Percentiles rank a stretch among this genome's conserved stretches.
These are phyloP conservation scores for Antedon mediterranea DNA, from an alignment of 53 echinoderm and acorn worm genomes.

Conservation along the genomic window DNA sequence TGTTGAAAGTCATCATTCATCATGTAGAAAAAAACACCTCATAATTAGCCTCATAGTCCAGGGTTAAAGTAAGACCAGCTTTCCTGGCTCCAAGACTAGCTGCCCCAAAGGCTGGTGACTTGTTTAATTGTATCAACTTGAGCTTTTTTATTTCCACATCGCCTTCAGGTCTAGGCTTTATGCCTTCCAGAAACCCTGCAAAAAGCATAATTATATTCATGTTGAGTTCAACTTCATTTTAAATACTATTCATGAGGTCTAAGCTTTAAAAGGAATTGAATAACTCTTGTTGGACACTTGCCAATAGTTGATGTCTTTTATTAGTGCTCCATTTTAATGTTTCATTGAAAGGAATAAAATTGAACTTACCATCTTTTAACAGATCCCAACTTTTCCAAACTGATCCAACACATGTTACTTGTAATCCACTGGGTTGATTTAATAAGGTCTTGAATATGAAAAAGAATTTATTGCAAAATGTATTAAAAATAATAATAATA, in stretches of 20 bases:
- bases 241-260: no score
- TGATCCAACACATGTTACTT: conserved; percentile 83
- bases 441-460: conserved; percentile 36
- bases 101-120: conserved; percentile 73
- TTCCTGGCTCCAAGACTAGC: conserved; percentile 71
- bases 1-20: neutral
- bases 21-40: conserved; percentile 38
- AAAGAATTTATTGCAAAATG: neutral
- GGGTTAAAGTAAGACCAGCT: conserved; percentile 31
- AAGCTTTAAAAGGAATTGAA: no score
- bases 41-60: conserved; percentile 55
- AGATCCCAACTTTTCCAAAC: conserved; percentile 98
- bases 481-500: no score
- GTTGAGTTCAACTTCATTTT: no score
- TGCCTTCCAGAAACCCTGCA: conserved; percentile 70
- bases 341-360: no score
- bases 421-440: conserved; percentile 33
- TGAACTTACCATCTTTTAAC: conserved; percentile 56
- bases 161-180: conserved; percentile 26
- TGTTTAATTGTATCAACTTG: conserved; percentile 41
- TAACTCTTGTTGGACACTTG: no score
- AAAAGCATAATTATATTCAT: no score
- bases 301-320: no score
- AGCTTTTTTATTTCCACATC: conserved; percentile 56
- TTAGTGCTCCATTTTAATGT: no score